Percentiles rank a stretch among this genome's conserved stretches.
Evolutionary conservation across 1,140 invertebrate genomes (phyloP).

Genomic region (Drosophila equinoxialis): DNA sequence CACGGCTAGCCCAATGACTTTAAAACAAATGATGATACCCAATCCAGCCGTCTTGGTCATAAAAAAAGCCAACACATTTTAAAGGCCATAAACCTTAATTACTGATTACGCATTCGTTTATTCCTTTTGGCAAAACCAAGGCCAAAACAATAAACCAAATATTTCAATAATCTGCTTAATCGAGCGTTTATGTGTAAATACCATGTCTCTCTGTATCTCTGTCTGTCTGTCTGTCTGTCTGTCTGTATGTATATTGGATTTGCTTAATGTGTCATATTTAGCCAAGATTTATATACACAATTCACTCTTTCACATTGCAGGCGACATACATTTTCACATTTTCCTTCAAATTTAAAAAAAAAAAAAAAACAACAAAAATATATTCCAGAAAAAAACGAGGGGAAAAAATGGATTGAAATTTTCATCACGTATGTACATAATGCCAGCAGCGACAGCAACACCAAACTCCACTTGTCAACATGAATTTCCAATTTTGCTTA

Average conservation of each 20-base stretch:
- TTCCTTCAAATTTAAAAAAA: not conserved
- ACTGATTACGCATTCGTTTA: conserved; percentile 62
- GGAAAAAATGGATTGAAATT: conserved; percentile 61
- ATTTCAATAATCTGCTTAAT: conserved; percentile 60
- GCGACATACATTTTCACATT: not conserved
- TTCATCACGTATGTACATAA: conserved; percentile 61
- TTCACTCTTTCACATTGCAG: conserved; percentile 5
- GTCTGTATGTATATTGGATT: not conserved
- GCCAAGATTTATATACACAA: conserved; percentile 8
- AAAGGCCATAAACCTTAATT: conserved; percentile 73
- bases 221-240: too few relatives aligned
- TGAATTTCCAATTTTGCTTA: conserved; percentile 74
- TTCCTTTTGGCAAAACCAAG: not conserved
- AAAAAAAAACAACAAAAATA: not conserved
- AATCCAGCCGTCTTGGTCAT: not conserved
- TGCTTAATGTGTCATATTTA: conserved; percentile 13
- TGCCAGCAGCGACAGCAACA: conserved; percentile 54
- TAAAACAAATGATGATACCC: conserved; percentile 5
- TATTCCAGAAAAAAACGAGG: not conserved
- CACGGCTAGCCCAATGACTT: conserved; percentile 28
- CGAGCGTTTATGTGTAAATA: not conserved
- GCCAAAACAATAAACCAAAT: conserved; percentile 37
- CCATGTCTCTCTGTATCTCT: too few relatives aligned
- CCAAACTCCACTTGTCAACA: conserved; percentile 71
- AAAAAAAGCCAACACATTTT: conserved; percentile 41